Percentiles rank a stretch among this genome's conserved stretches.
phyloP scores from a whole-genome alignment of 2,113 vertebrate genomes.

The Caloenas nicobarica region DNA sequence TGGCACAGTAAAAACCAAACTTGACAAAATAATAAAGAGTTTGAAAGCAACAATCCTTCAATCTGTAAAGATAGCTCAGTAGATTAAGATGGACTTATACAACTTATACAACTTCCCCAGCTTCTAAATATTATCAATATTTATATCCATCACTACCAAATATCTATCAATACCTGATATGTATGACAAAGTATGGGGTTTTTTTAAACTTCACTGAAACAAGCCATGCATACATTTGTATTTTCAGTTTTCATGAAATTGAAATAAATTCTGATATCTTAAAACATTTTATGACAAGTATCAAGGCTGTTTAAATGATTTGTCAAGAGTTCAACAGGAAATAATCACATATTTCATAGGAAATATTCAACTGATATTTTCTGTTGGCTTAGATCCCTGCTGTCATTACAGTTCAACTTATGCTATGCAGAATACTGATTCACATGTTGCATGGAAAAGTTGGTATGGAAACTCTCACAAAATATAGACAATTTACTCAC shows the following conservation, averaged over 20 bases:
- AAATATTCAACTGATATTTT: background rate
- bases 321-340: background rate
- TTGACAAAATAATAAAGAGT: background rate
- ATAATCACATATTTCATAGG: background rate
- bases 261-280: background rate
- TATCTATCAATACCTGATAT: background rate
- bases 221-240: background rate
- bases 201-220: background rate
- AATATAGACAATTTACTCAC: background rate
- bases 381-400: background rate
- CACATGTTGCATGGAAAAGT: background rate
- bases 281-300: background rate
- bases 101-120: background rate
- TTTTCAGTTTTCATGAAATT: background rate
- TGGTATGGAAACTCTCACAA: background rate
- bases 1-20: background rate
- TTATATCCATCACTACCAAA: background rate
- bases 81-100: background rate
- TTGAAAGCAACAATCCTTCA: background rate
- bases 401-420: background rate
- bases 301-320: conserved; percentile 5
- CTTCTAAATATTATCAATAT: background rate
- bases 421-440: background rate
- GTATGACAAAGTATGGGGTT: background rate
- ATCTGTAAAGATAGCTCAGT: background rate